Evolutionary conservation across 2,888 invertebrate genomes (phyloP), one percentile per base, ranked within the genome.

Genomic region (Heterodera filipjevi): DNA sequence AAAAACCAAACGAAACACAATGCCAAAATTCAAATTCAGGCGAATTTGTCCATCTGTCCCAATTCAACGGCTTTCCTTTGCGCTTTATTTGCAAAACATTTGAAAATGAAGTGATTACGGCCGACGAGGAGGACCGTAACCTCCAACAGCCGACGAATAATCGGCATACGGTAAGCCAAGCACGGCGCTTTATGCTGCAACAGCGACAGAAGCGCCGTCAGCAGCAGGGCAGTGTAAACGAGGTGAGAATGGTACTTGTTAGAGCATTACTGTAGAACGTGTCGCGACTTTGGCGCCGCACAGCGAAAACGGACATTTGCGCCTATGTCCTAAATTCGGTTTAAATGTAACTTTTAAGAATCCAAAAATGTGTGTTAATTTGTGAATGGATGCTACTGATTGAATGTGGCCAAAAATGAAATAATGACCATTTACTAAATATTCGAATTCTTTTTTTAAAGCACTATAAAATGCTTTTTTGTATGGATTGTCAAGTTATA

Each of bases 31-130:
- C 12, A 39, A 39, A 64, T 84, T 59, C 46, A 82, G 82, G 83
- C n/a, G 84, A 83, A 72, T 80, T 83, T 44, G 82, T 83, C 30
- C 82, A 83, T 53, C 70, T 83, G 59, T 79, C 83, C 33, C 83
- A 85, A 66, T 83, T 85, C 72, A 78, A 78, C 19, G 83, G 83
- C 27, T 77, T 81, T 27, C 75, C 79, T n/a, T 71, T 83, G 64
- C 81, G 77, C 46, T 85, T 83, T 75, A 70, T 79, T n/a, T 71
- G 73, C 35, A 46, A 73, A 59, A 30, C 22, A 2, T 14, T 27
- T 14, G 66, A 75, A 49, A 59, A 1, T 10, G 59, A 12, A 12
- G 27, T 5, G 22, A 59, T 59, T 59, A 10, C 27, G 59, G 59
- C 19, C 59, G 27, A n/a, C 27, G 59, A 27, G n/a, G 59, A 22